Percentiles rank a stretch among this genome's conserved stretches.
phyloP scores from a whole-genome alignment of 1,140 invertebrate species.

The Phymastichus coffea region DNA sequence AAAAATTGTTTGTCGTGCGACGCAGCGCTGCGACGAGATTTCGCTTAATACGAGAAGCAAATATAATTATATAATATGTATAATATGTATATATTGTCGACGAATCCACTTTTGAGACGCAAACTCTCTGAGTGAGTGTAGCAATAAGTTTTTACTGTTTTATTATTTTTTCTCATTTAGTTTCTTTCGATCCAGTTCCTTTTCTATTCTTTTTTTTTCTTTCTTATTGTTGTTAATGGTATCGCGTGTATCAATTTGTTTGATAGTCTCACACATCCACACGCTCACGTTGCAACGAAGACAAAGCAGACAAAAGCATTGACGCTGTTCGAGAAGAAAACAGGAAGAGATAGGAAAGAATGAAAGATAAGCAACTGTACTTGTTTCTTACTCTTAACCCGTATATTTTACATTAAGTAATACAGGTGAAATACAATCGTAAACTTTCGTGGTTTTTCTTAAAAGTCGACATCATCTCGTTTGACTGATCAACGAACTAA shows the following conservation, averaged over 20 bases:
- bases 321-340: slow-evolving; percentile 20
- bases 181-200: neutral
- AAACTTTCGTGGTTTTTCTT: slow-evolving; percentile 4
- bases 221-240: neutral
- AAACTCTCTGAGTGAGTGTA: slow-evolving; percentile 17
- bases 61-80: slow-evolving; percentile 15
- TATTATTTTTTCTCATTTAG: neutral
- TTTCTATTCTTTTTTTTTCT: slow-evolving; percentile 1
- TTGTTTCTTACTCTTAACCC: slow-evolving; percentile 2
- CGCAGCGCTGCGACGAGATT: neutral
- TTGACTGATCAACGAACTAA: neutral
- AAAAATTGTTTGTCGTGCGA: neutral
- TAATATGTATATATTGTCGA: slow-evolving; percentile 25
- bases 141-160: neutral
- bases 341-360: too few relatives aligned
- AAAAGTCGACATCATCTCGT: too few relatives aligned
- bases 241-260: neutral
- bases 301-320: slow-evolving; percentile 40
- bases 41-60: slow-evolving; percentile 25
- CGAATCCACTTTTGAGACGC: slow-evolving; percentile 16
- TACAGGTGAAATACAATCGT: slow-evolving; percentile 18
- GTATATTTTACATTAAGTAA: slow-evolving; percentile 26
- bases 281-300: slow-evolving; percentile 32
- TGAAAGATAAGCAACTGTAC: too few relatives aligned
- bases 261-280: too few relatives aligned